Conservation (phyloP, 2,888 invertebrate genomes). For the Cantharis rustica region DNA sequence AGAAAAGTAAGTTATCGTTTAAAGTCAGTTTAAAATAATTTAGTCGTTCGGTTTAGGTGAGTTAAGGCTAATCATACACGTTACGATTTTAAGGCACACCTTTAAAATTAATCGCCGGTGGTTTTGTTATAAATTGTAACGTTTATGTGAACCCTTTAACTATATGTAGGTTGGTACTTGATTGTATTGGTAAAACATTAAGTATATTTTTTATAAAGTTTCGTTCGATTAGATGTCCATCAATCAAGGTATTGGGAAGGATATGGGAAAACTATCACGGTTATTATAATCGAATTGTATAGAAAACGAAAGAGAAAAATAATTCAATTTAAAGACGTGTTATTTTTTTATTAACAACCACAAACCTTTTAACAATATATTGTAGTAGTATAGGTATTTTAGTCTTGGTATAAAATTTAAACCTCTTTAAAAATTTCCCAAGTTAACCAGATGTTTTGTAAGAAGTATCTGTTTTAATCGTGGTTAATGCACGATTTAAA, state of each 20-base stretch:
- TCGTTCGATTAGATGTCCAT: slow-evolving; percentile 13
- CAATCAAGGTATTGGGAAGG: slow-evolving; percentile 14
- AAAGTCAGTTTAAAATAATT: not conserved
- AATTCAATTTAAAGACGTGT: slow-evolving; percentile 14
- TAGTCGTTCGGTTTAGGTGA: not conserved
- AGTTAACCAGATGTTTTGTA: slow-evolving; percentile 18
- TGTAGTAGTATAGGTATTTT: slow-evolving; percentile 5
- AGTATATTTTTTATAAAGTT: slow-evolving; percentile 2
- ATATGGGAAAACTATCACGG: slow-evolving; percentile 15
- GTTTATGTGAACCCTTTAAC: not conserved
- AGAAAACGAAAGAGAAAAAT: slow-evolving; percentile 3
- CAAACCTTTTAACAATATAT: slow-evolving; percentile 19
- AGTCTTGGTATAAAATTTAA: slow-evolving; percentile 19
- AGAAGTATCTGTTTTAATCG: slow-evolving; percentile 15
- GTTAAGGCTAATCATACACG: not conserved
- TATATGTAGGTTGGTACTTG: not conserved
- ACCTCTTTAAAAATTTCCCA: slow-evolving; percentile 11
- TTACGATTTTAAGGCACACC: not conserved
- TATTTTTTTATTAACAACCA: slow-evolving; percentile 13
- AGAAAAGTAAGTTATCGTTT: not conserved
- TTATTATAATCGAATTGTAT: slow-evolving; percentile 18
- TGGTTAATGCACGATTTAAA: slow-evolving; percentile 19
- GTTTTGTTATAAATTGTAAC: not conserved
- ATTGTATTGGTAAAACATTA: not conserved
- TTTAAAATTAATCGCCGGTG: not conserved